These are phyloP conservation scores for Scolopax bukidnonensis DNA, from an alignment of 2,797 vertebrate genomes.

Conservation along the genomic window DNA sequence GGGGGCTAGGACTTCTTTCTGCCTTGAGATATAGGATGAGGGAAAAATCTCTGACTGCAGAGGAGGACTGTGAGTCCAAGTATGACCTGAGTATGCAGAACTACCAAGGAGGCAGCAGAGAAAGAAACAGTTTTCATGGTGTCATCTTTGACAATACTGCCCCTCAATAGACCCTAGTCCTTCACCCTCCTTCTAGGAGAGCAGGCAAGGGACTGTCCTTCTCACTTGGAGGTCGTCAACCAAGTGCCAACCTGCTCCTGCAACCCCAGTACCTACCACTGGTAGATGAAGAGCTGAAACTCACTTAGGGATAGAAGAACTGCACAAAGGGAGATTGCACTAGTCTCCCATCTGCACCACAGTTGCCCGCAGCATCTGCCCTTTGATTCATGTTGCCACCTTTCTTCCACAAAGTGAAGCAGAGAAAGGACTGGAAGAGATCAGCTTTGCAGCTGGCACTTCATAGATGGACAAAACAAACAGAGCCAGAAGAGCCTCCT, in stretches of 20 bases:
- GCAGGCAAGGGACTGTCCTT: background rate
- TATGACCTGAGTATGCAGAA: background rate
- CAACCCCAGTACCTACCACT: background rate
- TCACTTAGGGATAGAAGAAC: background rate
- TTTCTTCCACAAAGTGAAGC: accelerated
- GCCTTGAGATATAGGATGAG: background rate
- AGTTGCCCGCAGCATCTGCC: accelerated
- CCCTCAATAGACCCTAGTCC: background rate
- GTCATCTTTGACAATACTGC: background rate
- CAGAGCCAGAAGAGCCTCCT: background rate
- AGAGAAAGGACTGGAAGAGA: background rate
- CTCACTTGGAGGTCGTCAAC: background rate
- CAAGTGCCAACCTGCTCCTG: background rate
- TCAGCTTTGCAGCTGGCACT: background rate
- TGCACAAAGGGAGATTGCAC: background rate
- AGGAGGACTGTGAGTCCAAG: background rate
- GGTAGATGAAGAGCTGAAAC: background rate
- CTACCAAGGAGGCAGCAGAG: background rate
- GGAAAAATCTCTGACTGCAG: background rate
- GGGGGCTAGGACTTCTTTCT: background rate
- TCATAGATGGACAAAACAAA: background rate
- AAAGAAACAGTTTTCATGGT: background rate
- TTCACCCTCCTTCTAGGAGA: background rate
- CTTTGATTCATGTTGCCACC: background rate
- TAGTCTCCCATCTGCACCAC: accelerated